Conservation (phyloP, 2,888 invertebrate genomes). For the Thysanoteuthis rhombus region DNA sequence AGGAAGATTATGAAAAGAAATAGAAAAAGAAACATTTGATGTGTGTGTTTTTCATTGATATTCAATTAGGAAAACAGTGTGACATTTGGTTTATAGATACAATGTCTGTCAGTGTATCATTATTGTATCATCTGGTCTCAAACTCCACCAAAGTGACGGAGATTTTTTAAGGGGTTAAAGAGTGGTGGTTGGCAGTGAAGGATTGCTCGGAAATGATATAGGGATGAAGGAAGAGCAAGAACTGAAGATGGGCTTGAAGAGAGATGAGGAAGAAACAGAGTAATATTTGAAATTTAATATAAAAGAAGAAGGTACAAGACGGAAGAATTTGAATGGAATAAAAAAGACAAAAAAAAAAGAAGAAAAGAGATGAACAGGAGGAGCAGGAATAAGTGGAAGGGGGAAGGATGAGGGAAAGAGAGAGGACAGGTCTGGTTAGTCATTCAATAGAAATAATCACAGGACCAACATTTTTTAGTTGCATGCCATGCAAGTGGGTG, state of each 20-base stretch:
- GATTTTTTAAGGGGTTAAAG: neutral
- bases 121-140: neutral
- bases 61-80: neutral
- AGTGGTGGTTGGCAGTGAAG: neutral
- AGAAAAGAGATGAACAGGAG: no score
- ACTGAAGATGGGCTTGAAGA: no score
- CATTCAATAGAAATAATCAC: no score
- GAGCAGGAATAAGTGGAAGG: no score
- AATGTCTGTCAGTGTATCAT: neutral
- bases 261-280: neutral
- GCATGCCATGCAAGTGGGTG: no score
- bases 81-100: neutral
- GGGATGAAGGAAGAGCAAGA: neutral
- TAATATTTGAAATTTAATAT: neutral
- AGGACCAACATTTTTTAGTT: no score
- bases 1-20: neutral
- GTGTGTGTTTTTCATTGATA: slow-evolving; percentile 12
- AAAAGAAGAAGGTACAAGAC: no score
- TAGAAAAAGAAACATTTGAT: neutral
- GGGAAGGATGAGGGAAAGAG: no score
- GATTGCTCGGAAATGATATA: neutral
- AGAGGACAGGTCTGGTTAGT: no score
- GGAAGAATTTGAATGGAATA: no score
- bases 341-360: no score
- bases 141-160: neutral